Percentiles rank a stretch among this genome's conserved stretches.
These are phyloP conservation scores for Micoletzkya japonica DNA, from an alignment of 2,888 invertebrate genomes.

Conservation along the genomic window DNA sequence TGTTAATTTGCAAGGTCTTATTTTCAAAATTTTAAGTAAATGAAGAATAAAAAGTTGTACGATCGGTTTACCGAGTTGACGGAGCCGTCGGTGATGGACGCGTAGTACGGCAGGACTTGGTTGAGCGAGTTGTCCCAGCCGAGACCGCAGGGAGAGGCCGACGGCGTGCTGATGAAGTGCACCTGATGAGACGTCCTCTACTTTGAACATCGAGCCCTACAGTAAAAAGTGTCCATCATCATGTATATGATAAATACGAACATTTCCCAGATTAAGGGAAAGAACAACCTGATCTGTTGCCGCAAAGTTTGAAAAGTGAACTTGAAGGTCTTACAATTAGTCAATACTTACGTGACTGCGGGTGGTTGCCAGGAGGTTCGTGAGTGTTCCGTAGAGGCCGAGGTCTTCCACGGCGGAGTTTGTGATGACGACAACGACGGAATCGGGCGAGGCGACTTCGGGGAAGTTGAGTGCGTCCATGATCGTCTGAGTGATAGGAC, in stretches of 20 bases:
- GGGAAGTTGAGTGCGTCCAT: conserved; percentile 32
- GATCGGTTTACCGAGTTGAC: conserved; percentile 38
- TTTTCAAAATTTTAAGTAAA: neutral
- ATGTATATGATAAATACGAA: too few species aligned
- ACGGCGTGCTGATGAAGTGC: conserved; percentile 44
- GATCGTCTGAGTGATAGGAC: conserved; percentile 45
- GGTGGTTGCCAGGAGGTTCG: too few species aligned
- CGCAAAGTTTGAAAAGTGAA: too few species aligned
- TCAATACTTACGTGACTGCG: too few species aligned
- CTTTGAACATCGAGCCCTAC: too few species aligned
- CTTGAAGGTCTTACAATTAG: too few species aligned
- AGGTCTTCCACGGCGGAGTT: conserved; percentile 53
- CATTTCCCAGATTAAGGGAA: too few species aligned
- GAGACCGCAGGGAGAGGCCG: conserved; percentile 48
- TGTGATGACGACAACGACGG: conserved; percentile 49
- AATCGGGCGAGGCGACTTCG: conserved; percentile 41
- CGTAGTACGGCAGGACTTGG: conserved; percentile 36
- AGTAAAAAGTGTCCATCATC: too few species aligned
- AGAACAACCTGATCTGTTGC: too few species aligned
- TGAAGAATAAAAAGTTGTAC: neutral
- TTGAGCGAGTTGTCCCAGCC: conserved; percentile 47
- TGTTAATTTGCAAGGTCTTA: too few species aligned
- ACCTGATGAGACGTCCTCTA: conserved; percentile 38
- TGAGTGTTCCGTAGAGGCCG: conserved; percentile 30
- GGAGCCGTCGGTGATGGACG: conserved; percentile 47